These are phyloP conservation scores for Tetraneura akinire DNA, from an alignment of 1,140 invertebrate species.

Conservation along the genomic window DNA sequence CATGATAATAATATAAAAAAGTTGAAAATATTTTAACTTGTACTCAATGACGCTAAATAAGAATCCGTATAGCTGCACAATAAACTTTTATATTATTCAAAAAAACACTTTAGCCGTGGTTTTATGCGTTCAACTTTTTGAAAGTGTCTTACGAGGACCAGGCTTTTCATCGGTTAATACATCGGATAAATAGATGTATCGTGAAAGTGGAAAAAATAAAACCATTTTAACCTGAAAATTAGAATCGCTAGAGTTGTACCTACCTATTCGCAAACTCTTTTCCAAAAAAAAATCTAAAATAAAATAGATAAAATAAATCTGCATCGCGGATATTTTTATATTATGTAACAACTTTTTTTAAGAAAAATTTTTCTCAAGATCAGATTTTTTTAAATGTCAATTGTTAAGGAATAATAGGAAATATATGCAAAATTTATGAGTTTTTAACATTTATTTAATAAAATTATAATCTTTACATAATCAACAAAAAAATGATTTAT, in stretches of 20 bases:
- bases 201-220: neutral
- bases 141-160: slow-evolving; percentile 3
- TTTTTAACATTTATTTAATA: too few species aligned
- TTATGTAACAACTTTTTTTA: too few species aligned
- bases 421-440: too few species aligned
- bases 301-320: too few species aligned
- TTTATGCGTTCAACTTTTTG: neutral
- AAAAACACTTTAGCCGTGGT: neutral
- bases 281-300: too few species aligned
- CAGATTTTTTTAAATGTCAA: too few species aligned
- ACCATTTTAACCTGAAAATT: neutral
- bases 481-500: too few species aligned
- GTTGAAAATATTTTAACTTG: slow-evolving; percentile 2
- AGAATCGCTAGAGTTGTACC: neutral
- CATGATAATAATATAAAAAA: neutral
- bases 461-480: too few species aligned
- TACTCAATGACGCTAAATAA: neutral
- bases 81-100: neutral
- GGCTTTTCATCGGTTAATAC: neutral
- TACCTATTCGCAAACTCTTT: neutral
- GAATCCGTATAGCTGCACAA: neutral
- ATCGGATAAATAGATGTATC: neutral
- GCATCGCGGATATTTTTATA: too few species aligned
- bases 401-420: too few species aligned
- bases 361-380: too few species aligned